Percentiles rank a stretch among this genome's conserved stretches.
Conservation (phyloP, 2,888 invertebrate species). For the Cacoxenus indagator region DNA sequence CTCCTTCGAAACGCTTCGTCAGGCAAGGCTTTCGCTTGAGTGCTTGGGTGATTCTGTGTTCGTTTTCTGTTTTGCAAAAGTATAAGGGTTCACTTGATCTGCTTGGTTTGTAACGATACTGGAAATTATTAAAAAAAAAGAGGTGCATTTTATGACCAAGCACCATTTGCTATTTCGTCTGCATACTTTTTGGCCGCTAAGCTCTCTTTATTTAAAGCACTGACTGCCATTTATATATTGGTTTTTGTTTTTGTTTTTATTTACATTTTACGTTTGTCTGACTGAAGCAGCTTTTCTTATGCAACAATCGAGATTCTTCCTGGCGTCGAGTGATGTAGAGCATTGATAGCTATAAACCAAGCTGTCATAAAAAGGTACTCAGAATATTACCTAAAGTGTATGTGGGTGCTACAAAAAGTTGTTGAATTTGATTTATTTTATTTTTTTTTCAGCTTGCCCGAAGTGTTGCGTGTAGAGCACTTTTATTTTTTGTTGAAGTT, state of each 20-base stretch:
- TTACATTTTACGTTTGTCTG: background rate
- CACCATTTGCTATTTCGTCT: background rate
- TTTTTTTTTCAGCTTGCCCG: background rate
- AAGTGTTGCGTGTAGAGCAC: too few relatives aligned
- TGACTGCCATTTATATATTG: background rate
- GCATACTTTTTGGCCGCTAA: background rate
- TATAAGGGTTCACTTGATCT: background rate
- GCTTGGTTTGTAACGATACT: background rate
- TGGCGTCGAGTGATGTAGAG: background rate
- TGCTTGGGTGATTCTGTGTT: too few relatives aligned
- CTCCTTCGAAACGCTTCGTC: too few relatives aligned
- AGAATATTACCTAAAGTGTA: constrained; percentile 11
- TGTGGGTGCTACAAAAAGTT: background rate
- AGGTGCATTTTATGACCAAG: background rate
- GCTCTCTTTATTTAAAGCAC: background rate
- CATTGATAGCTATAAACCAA: constrained; percentile 8
- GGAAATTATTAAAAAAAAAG: background rate
- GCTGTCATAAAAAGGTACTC: constrained; percentile 12
- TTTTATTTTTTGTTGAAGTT: background rate
- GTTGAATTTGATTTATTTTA: background rate
- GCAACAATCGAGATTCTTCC: background rate
- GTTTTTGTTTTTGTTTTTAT: background rate
- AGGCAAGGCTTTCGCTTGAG: too few relatives aligned
- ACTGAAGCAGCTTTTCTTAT: constrained; percentile 4
- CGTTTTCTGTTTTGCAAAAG: background rate